Base-by-base conservation (phyloP, 1,140 invertebrate species). In the Ips nitidus region DNA sequence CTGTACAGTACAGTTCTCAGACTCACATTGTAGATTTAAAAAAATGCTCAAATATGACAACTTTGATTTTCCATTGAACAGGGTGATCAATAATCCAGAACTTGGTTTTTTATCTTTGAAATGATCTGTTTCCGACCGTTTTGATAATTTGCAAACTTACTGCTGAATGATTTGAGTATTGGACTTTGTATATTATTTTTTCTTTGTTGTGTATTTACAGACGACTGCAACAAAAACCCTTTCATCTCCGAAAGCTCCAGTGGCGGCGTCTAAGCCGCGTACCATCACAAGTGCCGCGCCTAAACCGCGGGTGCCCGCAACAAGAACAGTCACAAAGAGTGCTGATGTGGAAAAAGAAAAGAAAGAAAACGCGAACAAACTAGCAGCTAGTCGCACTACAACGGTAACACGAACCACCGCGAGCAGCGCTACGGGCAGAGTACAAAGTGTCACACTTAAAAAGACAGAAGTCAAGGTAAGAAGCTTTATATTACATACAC, bases 311-410 rank as follows among this genome's bases (percentile, higher is more conserved):
- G 71, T 74, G 52, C 68, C 76, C 4, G 50, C 71, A 36, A 73
- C 70, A 1, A 75, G 66, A 50, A 74, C 75, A 8, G 67, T 72
- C 6, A 68, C 72, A 2, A 76, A 75, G 65, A 71, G 71, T 39
- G 59, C 83, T 0, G 79, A 84, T 66, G 81, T 81, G 6, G 85
- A 87, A 38, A 87, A 87, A 67, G 82, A 86, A 71, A 82, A 82
- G 6, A 87, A 87, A 73, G 85, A 87, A 63, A 84, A 83, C 40
- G 84, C 83, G 1, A 87, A 87, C 66, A 87, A 87, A 73, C 82
- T 86, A 7, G 86, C 84, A 0, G 82, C 84, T 8, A 79, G 80
- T 22, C 78, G 82, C 45, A 81, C 76, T 2, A 71, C 73, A 40
- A 75, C 79, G 4, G 73, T 75, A 2, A 74, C 76, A 69, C 73